Evolutionary conservation across 2,797 vertebrate genomes (phyloP).

Genomic region (Sebastes iracundus): DNA sequence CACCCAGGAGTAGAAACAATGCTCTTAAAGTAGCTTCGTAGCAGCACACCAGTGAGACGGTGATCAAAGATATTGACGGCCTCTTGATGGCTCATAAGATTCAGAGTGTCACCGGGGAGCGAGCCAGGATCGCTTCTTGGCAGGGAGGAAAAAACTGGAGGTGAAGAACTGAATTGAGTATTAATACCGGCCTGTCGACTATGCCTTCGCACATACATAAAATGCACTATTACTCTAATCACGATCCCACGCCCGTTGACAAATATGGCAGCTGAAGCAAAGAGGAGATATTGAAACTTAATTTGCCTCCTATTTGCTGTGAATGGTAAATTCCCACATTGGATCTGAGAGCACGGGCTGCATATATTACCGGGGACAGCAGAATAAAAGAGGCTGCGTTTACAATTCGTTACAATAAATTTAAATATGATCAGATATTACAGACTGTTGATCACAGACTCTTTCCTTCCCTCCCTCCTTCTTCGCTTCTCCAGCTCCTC

Average conservation of each 20-base stretch:
- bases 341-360: constrained; percentile 4
- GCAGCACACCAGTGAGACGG: constrained; percentile 10
- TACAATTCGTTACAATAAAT: neutral
- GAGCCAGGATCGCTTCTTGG: constrained; percentile 45
- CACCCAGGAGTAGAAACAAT: too few species aligned
- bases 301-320: constrained; percentile 48
- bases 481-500: neutral
- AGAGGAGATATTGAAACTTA: constrained; percentile 47
- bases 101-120: constrained; percentile 30
- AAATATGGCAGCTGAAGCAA: constrained; percentile 43
- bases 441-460: neutral
- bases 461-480: neutral
- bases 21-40: constrained; percentile 20
- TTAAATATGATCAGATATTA: constrained; percentile 15
- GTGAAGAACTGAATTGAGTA: constrained; percentile 38
- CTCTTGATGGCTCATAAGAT: constrained; percentile 40
- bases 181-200: constrained; percentile 34
- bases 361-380: constrained; percentile 4
- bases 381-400: constrained; percentile 4
- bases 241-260: constrained; percentile 12
- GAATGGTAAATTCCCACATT: constrained; percentile 38
- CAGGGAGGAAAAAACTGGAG: constrained; percentile 23
- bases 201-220: neutral
- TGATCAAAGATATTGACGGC: constrained; percentile 50
- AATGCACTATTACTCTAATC: constrained; percentile 29